These are phyloP conservation scores for Caenorhabditis parvicauda DNA, from an alignment of 2,888 invertebrate species.

Conservation along the genomic window DNA sequence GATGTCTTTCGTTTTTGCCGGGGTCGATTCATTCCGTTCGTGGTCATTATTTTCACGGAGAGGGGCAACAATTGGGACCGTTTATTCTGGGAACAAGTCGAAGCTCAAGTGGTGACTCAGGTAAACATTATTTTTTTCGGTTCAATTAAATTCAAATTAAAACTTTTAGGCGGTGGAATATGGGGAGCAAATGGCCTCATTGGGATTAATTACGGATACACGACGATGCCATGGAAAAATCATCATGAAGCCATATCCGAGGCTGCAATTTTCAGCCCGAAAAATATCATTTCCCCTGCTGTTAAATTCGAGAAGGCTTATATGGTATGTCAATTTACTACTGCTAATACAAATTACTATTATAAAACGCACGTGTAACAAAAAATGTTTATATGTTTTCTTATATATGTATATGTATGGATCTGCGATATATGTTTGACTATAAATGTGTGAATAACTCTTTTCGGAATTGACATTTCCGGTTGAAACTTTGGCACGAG, in stretches of 20 bases:
- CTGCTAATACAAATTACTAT: conserved; percentile 15
- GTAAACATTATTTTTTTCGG: conserved; percentile 29
- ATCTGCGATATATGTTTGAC: too few relatives aligned
- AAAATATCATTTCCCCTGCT: conserved; percentile 26
- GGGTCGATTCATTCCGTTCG: conserved; percentile 23
- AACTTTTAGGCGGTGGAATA: conserved; percentile 32
- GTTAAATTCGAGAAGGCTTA: conserved; percentile 20
- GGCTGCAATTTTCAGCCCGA: conserved; percentile 29
- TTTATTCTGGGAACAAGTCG: conserved; percentile 29
- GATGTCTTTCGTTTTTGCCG: conserved; percentile 20
- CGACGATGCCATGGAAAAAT: conserved; percentile 22
- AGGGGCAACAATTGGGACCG: conserved; percentile 19
- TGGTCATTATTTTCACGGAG: conserved; percentile 13
- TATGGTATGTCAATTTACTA: conserved; percentile 25
- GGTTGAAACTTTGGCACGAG: too few relatives aligned
- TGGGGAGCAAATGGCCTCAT: conserved; percentile 29
- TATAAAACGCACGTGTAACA: too few relatives aligned
- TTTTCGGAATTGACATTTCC: too few relatives aligned
- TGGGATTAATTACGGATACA: conserved; percentile 29
- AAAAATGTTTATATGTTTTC: too few relatives aligned
- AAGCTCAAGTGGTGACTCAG: conserved; percentile 32
- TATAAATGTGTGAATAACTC: too few relatives aligned
- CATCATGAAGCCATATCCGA: conserved; percentile 32
- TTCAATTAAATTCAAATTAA: conserved; percentile 30
- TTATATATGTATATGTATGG: too few relatives aligned